Base-by-base conservation (phyloP, 2,888 invertebrate species). In the Heliothis peltigera region DNA sequence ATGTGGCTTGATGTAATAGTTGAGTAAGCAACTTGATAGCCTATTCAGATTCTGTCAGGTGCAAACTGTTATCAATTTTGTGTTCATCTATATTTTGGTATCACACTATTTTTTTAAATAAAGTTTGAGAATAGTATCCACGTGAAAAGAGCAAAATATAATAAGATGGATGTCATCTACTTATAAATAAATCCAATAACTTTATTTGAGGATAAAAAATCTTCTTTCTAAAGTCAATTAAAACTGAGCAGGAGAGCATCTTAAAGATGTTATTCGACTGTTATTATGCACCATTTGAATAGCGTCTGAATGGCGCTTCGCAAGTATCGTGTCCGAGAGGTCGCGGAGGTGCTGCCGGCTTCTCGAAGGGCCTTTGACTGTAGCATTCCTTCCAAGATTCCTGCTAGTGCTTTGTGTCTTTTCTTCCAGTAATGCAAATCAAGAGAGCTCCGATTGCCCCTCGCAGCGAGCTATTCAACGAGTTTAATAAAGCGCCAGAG, bases 351-450 rank as follows among this genome's bases (percentile, higher is more conserved):
- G 60, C 21, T 35, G 56, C 51, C 52, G 51, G 39, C 32, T 54
- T 61, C 75, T 79, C 69, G 56, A 67, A 77, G 72, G 71, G 62
- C 78, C 81, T 87, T 85, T 84, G 84, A 86, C 81, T 84, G 85
- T 75, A 84, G 81, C 84, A 85, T 84, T 84, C 83, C 80, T 81
- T 79, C 69, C 70, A 63, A 78, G 83, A 83, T 85, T 82, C 79
- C 79, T 73, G 67, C 75, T 75, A 77, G 73, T 81, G 84, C 91
- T 87, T 88, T 90, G 86, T 87, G 84, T 65, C 84, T 79, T 70
- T 84, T 80, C 79, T 79, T 82, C 75, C 71, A 69, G 81, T 86
- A 87, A 91, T 91, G 91, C 91, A 92, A 90, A 91, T 91, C 88
- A 87, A 84, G 82, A 66, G 62, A 79, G 80, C 82, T 75, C 76